Conservation (phyloP, 2,797 vertebrate species). For the Aplochiton taeniatus region DNA sequence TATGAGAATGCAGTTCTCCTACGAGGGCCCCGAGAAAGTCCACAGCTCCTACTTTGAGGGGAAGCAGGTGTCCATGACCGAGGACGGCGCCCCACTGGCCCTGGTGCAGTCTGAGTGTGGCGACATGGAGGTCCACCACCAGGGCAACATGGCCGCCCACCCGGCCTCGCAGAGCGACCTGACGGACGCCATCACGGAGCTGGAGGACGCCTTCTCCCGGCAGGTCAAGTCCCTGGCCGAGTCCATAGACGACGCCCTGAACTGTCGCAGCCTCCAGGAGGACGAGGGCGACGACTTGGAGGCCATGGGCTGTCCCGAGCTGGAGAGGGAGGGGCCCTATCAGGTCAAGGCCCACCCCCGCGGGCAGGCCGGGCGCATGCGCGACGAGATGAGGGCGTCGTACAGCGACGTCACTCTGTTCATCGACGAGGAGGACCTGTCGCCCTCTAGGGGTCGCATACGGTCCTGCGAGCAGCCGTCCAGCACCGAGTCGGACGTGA, state of each 20-base stretch:
- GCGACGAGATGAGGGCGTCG: conserved; percentile 89
- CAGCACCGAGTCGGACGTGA: conserved; percentile 85
- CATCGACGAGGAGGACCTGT: conserved; percentile 94
- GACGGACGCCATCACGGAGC: conserved; percentile 90
- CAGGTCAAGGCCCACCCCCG: conserved; percentile 74
- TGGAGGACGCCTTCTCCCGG: conserved; percentile 94
- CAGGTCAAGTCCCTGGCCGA: conserved; percentile 96
- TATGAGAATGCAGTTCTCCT: conserved; percentile 99
- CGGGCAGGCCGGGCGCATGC: conserved; percentile 74
- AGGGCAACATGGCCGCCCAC: conserved; percentile 78
- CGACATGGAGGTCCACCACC: conserved; percentile 76
- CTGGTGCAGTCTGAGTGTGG: conserved; percentile 81
- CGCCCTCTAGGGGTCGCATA: conserved; percentile 81
- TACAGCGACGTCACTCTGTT: conserved; percentile 95
- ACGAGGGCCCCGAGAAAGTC: conserved; percentile 94
- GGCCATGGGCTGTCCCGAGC: conserved; percentile 70
- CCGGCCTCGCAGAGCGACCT: conserved; percentile 83
- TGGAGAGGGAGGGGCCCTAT: conserved; percentile 73
- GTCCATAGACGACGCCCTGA: conserved; percentile 95
- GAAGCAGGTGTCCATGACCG: conserved; percentile 88
- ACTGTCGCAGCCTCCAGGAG: conserved; percentile 89
- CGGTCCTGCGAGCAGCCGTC: conserved; percentile 82
- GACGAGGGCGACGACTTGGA: conserved; percentile 82
- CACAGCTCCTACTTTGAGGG: conserved; percentile 95
- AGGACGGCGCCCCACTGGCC: conserved; percentile 80